These are phyloP conservation scores for Aphodius sticticus DNA, from an alignment of 2,888 invertebrate species.

Conservation along the genomic window DNA sequence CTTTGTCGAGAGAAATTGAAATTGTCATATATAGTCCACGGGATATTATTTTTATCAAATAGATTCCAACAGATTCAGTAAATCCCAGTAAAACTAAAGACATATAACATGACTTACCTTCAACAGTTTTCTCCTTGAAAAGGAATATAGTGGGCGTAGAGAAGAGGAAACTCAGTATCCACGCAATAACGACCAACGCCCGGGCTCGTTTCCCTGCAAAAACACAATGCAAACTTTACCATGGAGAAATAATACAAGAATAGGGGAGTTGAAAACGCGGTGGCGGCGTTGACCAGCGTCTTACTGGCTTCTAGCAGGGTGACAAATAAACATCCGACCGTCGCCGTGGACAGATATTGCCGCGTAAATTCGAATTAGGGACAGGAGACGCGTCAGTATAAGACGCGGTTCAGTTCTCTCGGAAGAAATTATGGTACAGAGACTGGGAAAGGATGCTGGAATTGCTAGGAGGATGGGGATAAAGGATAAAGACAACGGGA, in stretches of 20 bases:
- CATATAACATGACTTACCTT: conserved; percentile 64
- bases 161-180: conserved; percentile 83
- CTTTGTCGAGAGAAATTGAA: too few species aligned
- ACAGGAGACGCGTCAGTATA: conserved; percentile 22
- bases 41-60: too few species aligned
- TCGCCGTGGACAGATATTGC: conserved; percentile 19
- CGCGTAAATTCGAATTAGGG: conserved; percentile 32
- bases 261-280: background rate
- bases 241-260: background rate
- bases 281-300: background rate
- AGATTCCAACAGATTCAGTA: too few species aligned
- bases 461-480: conserved; percentile 14
- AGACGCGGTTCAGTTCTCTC: conserved; percentile 18
- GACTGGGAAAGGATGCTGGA: conserved; percentile 10
- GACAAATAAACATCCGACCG: background rate
- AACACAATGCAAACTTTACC: conserved; percentile 33
- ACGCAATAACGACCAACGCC: conserved; percentile 79
- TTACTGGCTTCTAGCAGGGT: conserved; percentile 7
- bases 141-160: conserved; percentile 83
- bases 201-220: conserved; percentile 85
- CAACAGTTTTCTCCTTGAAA: conserved; percentile 80
- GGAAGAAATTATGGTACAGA: background rate
- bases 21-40: too few species aligned
- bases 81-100: too few species aligned
- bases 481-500: conserved; percentile 6